Evolutionary conservation across 2,888 invertebrate species (phyloP).

Genomic region (Oscheius sp.): DNA sequence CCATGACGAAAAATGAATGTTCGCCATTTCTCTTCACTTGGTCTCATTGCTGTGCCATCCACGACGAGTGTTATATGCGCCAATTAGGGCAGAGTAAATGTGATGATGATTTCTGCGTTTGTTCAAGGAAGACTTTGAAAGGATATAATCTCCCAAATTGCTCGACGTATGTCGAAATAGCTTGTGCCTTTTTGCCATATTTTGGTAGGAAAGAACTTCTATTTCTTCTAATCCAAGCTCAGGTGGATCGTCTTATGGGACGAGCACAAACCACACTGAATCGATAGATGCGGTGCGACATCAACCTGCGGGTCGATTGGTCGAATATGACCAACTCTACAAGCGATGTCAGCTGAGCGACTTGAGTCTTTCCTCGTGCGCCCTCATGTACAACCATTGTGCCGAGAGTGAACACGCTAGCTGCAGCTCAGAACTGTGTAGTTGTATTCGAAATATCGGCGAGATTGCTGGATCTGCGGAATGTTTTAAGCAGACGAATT

Average conservation of each 20-base stretch:
- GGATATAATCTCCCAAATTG: not conserved
- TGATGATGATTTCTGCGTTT: constrained; percentile 46
- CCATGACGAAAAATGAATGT: not conserved
- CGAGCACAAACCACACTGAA: not conserved
- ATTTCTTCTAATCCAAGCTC: no score
- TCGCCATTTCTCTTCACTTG: constrained; percentile 11
- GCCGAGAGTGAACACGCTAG: not conserved
- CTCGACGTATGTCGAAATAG: no score
- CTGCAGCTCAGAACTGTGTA: not conserved
- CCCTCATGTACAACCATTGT: not conserved
- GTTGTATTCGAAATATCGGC: not conserved
- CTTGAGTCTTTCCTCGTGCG: not conserved
- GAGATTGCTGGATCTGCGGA: no score
- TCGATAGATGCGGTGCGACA: not conserved
- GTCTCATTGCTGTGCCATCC: constrained; percentile 54
- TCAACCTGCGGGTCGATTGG: not conserved
- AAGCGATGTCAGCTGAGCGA: not conserved
- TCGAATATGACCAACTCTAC: not conserved
- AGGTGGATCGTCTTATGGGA: no score
- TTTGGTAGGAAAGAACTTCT: no score
- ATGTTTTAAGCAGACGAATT: no score
- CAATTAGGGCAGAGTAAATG: constrained; percentile 40
- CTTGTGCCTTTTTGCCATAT: not conserved
- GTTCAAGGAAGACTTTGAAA: not conserved
- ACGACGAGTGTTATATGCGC: constrained; percentile 53